Percentiles rank a stretch among this genome's conserved stretches.
Evolutionary conservation across 1,140 invertebrate species (phyloP).

Genomic region (Oryzaephilus surinamensis): DNA sequence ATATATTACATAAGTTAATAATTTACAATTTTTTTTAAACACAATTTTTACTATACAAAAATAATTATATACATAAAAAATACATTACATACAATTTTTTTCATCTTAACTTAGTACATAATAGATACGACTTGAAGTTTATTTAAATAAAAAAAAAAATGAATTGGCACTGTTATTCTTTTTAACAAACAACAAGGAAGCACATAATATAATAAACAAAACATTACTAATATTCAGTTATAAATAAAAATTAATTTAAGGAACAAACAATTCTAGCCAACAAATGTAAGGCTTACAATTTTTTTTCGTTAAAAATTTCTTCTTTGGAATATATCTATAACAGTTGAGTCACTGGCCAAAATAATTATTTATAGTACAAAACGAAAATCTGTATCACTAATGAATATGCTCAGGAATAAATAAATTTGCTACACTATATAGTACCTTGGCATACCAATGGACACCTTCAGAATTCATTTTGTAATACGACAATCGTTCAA

Average conservation of each 20-base stretch:
- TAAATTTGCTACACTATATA: constrained; percentile 61
- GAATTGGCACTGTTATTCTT: no score
- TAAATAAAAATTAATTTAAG: constrained; percentile 13
- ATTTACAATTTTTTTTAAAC: constrained; percentile 13
- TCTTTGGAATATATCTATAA: background rate
- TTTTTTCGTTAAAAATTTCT: background rate
- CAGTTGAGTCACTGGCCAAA: constrained; percentile 14
- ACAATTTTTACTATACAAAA: constrained; percentile 13
- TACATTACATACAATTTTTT: constrained; percentile 10
- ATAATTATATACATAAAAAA: constrained; percentile 11
- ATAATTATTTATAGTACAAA: constrained; percentile 7
- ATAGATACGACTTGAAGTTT: no score
- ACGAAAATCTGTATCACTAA: constrained; percentile 10
- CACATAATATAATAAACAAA: constrained; percentile 9
- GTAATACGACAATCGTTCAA: constrained; percentile 9
- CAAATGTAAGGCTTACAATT: no score
- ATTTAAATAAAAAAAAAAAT: constrained; percentile 6
- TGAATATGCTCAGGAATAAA: constrained; percentile 45
- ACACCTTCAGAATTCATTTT: constrained; percentile 44
- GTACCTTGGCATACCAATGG: constrained; percentile 75
- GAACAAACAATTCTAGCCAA: no score
- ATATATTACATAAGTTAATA: constrained; percentile 17
- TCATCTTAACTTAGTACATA: no score
- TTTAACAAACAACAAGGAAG: background rate
- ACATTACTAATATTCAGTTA: no score